phyloP scores from a whole-genome alignment of 2,113 vertebrate species.

The Eidolon helvum region DNA sequence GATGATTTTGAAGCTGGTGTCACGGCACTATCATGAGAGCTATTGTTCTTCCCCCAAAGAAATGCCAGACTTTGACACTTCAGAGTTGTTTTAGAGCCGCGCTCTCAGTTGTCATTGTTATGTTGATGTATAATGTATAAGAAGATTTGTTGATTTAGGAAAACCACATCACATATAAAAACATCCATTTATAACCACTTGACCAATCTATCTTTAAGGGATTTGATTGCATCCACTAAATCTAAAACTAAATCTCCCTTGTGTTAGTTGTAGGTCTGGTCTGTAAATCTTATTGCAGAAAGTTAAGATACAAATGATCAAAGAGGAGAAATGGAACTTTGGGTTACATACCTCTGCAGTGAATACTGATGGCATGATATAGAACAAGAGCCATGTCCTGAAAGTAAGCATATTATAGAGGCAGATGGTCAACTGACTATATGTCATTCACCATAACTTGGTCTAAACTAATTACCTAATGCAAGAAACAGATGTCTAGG shows the following conservation, averaged over 20 bases:
- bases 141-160: conserved; percentile 66
- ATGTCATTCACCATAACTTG: conserved; percentile 62
- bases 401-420: conserved; percentile 45
- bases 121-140: conserved; percentile 19
- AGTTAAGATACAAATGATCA: conserved; percentile 51
- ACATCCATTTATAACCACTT: conserved; percentile 53
- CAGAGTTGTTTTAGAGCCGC: not conserved
- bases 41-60: conserved; percentile 33
- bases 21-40: not conserved
- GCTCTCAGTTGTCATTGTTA: conserved; percentile 23
- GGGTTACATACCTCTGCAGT: not conserved
- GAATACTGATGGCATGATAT: not conserved
- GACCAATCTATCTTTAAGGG: conserved; percentile 45
- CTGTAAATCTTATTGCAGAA: conserved; percentile 59
- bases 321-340: not conserved
- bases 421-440: conserved; percentile 64
- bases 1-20: conserved; percentile 29
- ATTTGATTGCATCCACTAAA: conserved; percentile 60
- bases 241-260: conserved; percentile 43
- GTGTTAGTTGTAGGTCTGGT: not conserved
- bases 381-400: conserved; percentile 2
- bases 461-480: conserved; percentile 73
- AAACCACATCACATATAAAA: conserved; percentile 56
- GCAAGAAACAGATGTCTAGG: conserved; percentile 72
- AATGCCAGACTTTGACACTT: conserved; percentile 3